These are phyloP conservation scores for Coleophora deauratella DNA, from an alignment of 2,888 invertebrate genomes.

Conservation along the genomic window DNA sequence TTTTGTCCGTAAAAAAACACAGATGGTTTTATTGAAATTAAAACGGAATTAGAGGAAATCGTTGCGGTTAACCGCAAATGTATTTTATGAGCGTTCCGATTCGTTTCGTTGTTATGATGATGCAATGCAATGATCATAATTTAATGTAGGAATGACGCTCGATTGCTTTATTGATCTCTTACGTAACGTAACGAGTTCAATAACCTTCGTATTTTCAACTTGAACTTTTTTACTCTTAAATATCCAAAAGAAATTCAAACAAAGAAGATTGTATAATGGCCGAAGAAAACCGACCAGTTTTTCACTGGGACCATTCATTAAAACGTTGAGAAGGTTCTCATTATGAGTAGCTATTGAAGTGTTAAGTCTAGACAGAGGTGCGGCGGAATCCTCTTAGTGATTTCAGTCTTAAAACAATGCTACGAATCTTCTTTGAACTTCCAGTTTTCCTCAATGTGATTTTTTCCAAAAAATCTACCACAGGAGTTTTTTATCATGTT, in stretches of 20 bases:
- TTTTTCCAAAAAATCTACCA: too few relatives aligned
- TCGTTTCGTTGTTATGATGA: slow-evolving; percentile 7
- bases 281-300: slow-evolving; percentile 27
- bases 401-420: slow-evolving; percentile 4
- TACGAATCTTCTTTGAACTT: slow-evolving; percentile 2
- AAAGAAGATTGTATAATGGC: slow-evolving; percentile 27
- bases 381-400: slow-evolving; percentile 10
- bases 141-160: not conserved
- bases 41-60: slow-evolving; percentile 54
- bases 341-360: slow-evolving; percentile 34
- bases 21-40: slow-evolving; percentile 46
- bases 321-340: slow-evolving; percentile 34
- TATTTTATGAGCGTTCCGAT: slow-evolving; percentile 28
- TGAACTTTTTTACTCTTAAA: slow-evolving; percentile 7
- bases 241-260: slow-evolving; percentile 25
- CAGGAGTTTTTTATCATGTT: not conserved
- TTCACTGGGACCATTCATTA: slow-evolving; percentile 35
- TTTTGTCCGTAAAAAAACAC: slow-evolving; percentile 26
- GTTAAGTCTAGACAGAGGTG: slow-evolving; percentile 11
- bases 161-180: slow-evolving; percentile 6
- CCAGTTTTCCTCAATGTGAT: not conserved
- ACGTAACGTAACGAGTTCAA: slow-evolving; percentile 1
- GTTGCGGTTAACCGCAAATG: slow-evolving; percentile 50
- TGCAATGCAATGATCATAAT: slow-evolving; percentile 8
- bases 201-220: slow-evolving; percentile 5